Evolutionary conservation across 2,888 invertebrate genomes (phyloP).

Genomic region (Athalia cordata): DNA sequence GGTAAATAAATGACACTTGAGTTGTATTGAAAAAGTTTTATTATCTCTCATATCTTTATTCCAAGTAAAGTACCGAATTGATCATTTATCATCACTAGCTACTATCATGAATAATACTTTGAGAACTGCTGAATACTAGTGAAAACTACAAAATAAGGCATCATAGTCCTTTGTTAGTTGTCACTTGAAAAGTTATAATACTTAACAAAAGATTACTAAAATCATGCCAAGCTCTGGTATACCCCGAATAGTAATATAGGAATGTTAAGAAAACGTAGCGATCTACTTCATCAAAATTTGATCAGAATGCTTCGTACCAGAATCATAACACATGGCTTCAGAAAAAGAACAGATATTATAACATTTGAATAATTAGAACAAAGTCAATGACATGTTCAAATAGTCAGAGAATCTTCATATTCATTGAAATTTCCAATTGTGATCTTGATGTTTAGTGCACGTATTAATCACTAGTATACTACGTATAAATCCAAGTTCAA

Average conservation of each 20-base stretch:
- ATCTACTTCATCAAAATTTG: background rate
- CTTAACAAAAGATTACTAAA: conserved; percentile 21
- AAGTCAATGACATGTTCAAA: conserved; percentile 4
- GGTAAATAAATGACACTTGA: conserved; percentile 4
- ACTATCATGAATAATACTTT: conserved; percentile 18
- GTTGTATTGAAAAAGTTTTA: conserved; percentile 14
- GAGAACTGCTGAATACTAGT: conserved; percentile 24
- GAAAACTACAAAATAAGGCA: conserved; percentile 30
- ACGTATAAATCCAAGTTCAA: conserved; percentile 14
- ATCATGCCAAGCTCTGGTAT: background rate
- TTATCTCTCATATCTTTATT: conserved; percentile 25
- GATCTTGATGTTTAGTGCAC: conserved; percentile 11
- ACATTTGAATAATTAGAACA: background rate
- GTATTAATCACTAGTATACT: background rate
- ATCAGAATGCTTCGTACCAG: background rate
- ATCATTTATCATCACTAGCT: conserved; percentile 34
- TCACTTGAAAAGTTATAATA: conserved; percentile 30
- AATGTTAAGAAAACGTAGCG: conserved; percentile 14
- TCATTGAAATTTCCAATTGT: background rate
- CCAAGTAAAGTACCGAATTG: conserved; percentile 19
- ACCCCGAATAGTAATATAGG: background rate
- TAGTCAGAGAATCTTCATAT: background rate
- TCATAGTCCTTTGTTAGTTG: conserved; percentile 28
- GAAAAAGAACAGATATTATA: background rate
- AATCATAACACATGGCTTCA: background rate